Evolutionary conservation across 2,797 vertebrate genomes (phyloP).

Genomic region (Enteromius unitaeniatus): DNA sequence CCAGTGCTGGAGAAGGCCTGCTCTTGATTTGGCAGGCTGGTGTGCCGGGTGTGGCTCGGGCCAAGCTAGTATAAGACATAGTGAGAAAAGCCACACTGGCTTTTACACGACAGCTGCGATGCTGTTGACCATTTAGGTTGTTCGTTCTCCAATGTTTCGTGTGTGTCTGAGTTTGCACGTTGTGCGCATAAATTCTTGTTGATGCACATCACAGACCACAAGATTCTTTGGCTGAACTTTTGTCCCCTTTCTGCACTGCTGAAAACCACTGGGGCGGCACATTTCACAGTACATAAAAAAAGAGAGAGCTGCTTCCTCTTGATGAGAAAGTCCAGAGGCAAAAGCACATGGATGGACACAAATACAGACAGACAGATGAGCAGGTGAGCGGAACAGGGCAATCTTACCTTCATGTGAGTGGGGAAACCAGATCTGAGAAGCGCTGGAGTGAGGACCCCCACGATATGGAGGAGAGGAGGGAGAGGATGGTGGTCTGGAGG

Average conservation of each 20-base stretch:
- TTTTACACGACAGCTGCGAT: constrained; percentile 69
- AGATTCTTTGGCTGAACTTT: constrained; percentile 78
- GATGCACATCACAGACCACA: constrained; percentile 73
- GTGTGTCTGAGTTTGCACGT: constrained; percentile 11
- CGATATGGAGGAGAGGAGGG: constrained; percentile 92
- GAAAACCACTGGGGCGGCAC: constrained; percentile 63
- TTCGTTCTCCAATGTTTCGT: constrained; percentile 50
- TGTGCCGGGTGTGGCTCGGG: constrained; percentile 50
- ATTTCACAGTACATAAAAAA: constrained; percentile 58
- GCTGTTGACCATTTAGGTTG: constrained; percentile 66
- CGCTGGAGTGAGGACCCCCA: constrained; percentile 87
- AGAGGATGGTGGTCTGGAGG: constrained; percentile 85
- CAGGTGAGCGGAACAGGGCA: not conserved
- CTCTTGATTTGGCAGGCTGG: constrained; percentile 24
- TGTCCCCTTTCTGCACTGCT: constrained; percentile 68
- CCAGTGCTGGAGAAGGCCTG: constrained; percentile 46
- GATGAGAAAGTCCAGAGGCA: constrained; percentile 38
- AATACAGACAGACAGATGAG: constrained; percentile 16
- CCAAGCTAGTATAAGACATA: constrained; percentile 51
- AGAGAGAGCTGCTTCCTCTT: constrained; percentile 36
- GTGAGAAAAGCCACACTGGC: constrained; percentile 69
- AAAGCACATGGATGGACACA: constrained; percentile 21
- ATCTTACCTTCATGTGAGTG: constrained; percentile 95
- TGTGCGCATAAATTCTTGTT: constrained; percentile 70
- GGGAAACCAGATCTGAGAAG: constrained; percentile 97